phyloP scores from a whole-genome alignment of 2,888 invertebrate species.

The Camponotus fellah region DNA sequence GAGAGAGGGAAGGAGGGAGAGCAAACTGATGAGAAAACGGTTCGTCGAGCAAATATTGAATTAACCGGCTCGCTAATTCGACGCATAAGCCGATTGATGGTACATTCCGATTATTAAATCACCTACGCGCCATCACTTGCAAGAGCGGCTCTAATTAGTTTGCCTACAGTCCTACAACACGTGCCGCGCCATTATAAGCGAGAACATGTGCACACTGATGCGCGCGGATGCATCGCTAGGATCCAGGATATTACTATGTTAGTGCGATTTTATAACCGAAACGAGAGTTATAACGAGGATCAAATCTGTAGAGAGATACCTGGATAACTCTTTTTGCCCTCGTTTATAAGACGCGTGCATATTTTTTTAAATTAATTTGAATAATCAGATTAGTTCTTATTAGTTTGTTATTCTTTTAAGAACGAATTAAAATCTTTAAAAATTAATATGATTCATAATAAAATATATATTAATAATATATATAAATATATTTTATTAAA shows the following conservation, averaged over 20 bases:
- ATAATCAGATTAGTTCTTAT: background rate
- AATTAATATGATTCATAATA: background rate
- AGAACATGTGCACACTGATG: constrained; percentile 15
- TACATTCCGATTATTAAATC: constrained; percentile 60
- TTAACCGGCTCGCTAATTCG: constrained; percentile 53
- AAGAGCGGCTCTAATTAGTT: constrained; percentile 58
- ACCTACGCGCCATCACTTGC: constrained; percentile 56
- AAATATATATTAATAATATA: background rate
- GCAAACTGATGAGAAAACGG: background rate
- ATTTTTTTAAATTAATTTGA: background rate
- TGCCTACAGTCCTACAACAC: constrained; percentile 18
- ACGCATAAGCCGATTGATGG: constrained; percentile 29
- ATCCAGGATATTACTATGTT: background rate
- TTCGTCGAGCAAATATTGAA: constrained; percentile 52
- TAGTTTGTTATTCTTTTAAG: background rate
- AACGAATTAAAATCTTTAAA: background rate
- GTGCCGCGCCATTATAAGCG: constrained; percentile 45
- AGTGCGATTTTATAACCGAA: constrained; percentile 2
- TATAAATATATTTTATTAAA: too few species aligned
- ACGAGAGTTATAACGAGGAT: background rate
- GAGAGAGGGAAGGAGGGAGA: background rate
- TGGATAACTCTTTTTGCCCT: background rate
- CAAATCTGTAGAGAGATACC: background rate
- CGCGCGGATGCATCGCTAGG: constrained; percentile 39
- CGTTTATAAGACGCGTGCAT: too few species aligned